phyloP scores from a whole-genome alignment of 1,140 invertebrate genomes.

The Anadara kagoshimensis region DNA sequence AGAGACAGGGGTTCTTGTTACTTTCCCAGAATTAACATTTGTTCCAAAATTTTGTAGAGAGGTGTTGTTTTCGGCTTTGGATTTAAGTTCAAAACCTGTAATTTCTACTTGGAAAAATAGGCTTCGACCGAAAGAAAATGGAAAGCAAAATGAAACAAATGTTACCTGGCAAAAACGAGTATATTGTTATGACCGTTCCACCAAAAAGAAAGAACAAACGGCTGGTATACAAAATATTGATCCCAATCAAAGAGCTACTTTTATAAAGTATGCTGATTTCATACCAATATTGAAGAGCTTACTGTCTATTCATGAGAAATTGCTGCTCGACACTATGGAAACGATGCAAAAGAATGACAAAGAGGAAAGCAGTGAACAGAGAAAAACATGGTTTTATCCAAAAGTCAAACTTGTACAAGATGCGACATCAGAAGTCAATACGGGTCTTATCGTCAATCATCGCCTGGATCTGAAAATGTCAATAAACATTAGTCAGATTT shows the following conservation, averaged over 20 bases:
- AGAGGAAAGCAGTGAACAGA: constrained; percentile 10
- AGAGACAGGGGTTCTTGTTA: constrained; percentile 31
- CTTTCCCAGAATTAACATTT: constrained; percentile 36
- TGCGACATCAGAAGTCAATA: constrained; percentile 23
- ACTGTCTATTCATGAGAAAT: not conserved
- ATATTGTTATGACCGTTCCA: constrained; percentile 4
- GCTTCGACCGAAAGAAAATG: constrained; percentile 8
- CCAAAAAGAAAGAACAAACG: constrained; percentile 7
- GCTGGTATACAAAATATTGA: constrained; percentile 10
- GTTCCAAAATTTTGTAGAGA: constrained; percentile 34
- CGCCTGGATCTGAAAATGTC: constrained; percentile 31
- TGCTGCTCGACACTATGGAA: not conserved
- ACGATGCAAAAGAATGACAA: not conserved
- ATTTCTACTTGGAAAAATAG: constrained; percentile 9
- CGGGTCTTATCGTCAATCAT: constrained; percentile 24
- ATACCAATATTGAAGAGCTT: constrained; percentile 13
- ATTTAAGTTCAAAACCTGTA: constrained; percentile 36
- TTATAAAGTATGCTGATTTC: constrained; percentile 8
- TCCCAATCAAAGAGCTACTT: constrained; percentile 18
- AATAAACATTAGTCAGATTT: constrained; percentile 39
- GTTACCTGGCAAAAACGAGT: constrained; percentile 22
- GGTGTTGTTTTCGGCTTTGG: constrained; percentile 28
- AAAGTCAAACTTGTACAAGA: constrained; percentile 18
- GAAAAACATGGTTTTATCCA: not conserved
- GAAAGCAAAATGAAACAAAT: constrained; percentile 7